phyloP scores from a whole-genome alignment of 1,140 invertebrate genomes.

The Drosophila rufa region DNA sequence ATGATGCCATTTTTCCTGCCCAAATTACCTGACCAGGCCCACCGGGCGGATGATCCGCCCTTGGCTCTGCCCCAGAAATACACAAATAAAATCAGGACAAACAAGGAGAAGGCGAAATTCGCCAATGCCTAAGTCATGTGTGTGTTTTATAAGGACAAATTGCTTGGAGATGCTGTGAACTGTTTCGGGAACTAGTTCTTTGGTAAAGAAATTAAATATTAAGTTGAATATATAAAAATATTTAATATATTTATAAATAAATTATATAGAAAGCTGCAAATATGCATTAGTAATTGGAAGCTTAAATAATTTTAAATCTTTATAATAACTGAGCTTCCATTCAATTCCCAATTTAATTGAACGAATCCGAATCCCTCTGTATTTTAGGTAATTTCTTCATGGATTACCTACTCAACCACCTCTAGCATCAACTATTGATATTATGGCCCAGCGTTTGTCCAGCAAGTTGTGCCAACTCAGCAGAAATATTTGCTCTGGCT shows the following conservation, averaged over 20 bases:
- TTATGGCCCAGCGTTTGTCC: slow-evolving; percentile 33
- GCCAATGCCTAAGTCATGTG: slow-evolving; percentile 29
- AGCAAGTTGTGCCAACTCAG: slow-evolving; percentile 62
- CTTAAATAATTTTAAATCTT: too few species aligned
- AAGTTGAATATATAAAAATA: neutral
- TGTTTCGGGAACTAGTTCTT: slow-evolving; percentile 22
- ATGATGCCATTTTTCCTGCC: slow-evolving; percentile 78
- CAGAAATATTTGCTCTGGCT: slow-evolving; percentile 60
- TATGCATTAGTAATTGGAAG: too few species aligned
- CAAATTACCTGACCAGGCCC: slow-evolving; percentile 71
- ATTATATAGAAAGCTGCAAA: too few species aligned
- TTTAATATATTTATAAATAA: too few species aligned
- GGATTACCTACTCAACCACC: neutral
- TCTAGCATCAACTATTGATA: slow-evolving; percentile 23
- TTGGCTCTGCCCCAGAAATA: slow-evolving; percentile 12
- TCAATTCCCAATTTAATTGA: too few species aligned
- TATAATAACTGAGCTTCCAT: too few species aligned
- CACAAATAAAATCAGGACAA: slow-evolving; percentile 40
- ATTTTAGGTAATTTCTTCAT: neutral
- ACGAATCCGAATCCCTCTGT: too few species aligned
- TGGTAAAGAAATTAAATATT: neutral
- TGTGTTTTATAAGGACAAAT: slow-evolving; percentile 21
- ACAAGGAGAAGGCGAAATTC: neutral
- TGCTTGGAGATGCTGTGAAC: slow-evolving; percentile 7
- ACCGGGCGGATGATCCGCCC: slow-evolving; percentile 42